phyloP scores from a whole-genome alignment of 2,888 invertebrate species.

The Caenorhabditis auriculariae region DNA sequence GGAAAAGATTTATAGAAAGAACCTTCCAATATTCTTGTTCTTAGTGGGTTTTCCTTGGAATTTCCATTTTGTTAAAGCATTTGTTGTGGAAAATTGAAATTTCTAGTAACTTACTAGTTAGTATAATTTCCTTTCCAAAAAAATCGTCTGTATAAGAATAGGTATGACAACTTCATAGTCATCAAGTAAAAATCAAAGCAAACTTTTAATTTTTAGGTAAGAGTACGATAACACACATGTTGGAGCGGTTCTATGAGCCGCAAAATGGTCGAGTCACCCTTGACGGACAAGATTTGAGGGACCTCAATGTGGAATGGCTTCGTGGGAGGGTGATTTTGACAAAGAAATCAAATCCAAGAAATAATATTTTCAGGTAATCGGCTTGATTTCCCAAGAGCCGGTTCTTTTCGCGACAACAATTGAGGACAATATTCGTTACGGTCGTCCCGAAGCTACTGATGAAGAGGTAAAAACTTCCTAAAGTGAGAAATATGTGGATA shows the following conservation, averaged over 20 bases:
- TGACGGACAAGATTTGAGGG: constrained; percentile 75
- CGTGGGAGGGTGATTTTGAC: constrained; percentile 71
- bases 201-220: constrained; percentile 74
- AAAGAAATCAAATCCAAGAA: neutral
- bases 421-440: constrained; percentile 90
- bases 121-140: too few relatives aligned
- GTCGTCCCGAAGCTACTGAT: constrained; percentile 70
- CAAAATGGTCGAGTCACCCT: constrained; percentile 75
- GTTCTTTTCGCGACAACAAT: constrained; percentile 87
- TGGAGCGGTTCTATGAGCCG: constrained; percentile 87
- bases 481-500: too few relatives aligned
- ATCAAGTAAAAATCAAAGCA: too few relatives aligned
- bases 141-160: too few relatives aligned
- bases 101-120: too few relatives aligned
- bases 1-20: too few relatives aligned
- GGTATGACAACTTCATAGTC: too few relatives aligned
- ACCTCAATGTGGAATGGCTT: constrained; percentile 81
- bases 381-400: constrained; percentile 73
- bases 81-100: too few relatives aligned
- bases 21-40: too few relatives aligned
- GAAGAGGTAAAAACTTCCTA: constrained; percentile 69
- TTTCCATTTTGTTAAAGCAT: too few relatives aligned
- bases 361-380: constrained; percentile 28
- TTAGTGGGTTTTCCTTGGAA: too few relatives aligned
- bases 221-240: constrained; percentile 83